Percentiles rank a stretch among this genome's conserved stretches.
These are phyloP conservation scores for Lithobates sylvaticus DNA, from an alignment of 2,797 vertebrate species.

Conservation along the genomic window DNA sequence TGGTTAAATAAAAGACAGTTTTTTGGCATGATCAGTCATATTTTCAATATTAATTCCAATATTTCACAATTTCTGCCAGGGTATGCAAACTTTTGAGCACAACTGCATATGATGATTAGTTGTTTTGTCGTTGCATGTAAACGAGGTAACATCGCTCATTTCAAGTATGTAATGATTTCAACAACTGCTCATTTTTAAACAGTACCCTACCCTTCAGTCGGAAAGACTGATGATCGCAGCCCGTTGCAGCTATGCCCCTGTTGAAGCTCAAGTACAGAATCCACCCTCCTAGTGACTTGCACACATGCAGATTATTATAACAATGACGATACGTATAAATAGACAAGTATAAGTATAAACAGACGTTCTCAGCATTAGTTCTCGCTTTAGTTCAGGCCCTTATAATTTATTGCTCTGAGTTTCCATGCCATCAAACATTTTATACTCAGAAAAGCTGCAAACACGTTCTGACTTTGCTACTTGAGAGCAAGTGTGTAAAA, in stretches of 20 bases:
- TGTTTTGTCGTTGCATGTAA: too few relatives aligned
- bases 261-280: neutral
- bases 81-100: too few relatives aligned
- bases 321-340: neutral
- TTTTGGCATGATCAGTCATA: too few relatives aligned
- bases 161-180: neutral
- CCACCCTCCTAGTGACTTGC: neutral
- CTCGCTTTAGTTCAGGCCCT: neutral
- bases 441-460: neutral
- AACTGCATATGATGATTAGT: too few relatives aligned
- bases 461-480: neutral
- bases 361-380: neutral
- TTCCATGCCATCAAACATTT: slow-evolving; percentile 11
- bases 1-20: too few relatives aligned
- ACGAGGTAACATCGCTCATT: too few relatives aligned
- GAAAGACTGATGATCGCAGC: neutral
- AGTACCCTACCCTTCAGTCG: too few relatives aligned
- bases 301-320: slow-evolving; percentile 9
- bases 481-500: slow-evolving; percentile 7
- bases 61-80: too few relatives aligned
- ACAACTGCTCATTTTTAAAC: too few relatives aligned
- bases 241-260: neutral
- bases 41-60: too few relatives aligned
- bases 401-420: neutral
- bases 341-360: slow-evolving; percentile 7